Evolutionary conservation across 2,888 invertebrate genomes (phyloP), one percentile per base, ranked within the genome.

Genomic region (Tupiocoris notatus): DNA sequence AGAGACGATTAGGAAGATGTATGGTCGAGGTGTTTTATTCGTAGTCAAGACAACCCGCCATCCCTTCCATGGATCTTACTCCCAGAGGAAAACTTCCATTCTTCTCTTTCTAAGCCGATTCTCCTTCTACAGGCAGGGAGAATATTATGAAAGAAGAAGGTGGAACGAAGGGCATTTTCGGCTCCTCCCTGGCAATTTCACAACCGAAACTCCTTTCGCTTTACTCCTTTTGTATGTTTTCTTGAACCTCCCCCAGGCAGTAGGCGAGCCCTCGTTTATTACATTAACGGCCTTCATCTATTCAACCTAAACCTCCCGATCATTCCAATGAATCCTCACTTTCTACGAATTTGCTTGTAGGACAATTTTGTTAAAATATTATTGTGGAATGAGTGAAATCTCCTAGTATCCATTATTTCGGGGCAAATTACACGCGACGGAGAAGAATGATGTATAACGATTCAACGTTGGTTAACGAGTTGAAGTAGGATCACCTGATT

Each of bases 21-120:
- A 78, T 78, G 71, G 78, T 63, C 54, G 67, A 79, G 79, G 79
- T 77, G 79, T 77, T 76, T 78, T 77, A 77, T 77, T 68, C 76
- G 76, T 76, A 76, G 76, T 76, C 76, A 76, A 76, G 73, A 74
- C 77, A 57, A 78, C 73, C 78, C 63, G 74, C 71, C 64, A 58
- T 58, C 54, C 61, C 64, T 56, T 2, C 64, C 21, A 17, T n/a
- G 6, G 16, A 9, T 63, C 18, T 17, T 9, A 18, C 18, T 18
- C 9, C 63, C 65, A 24, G 39, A 12, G 65, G 65, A 65, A 39
- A 65, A 65, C 24, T 25, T 59, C 58, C 59, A 54, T 73, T 63
- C 39, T 25, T 73, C 23, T 62, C 73, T 62, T 18, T 71, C n/a
- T 20, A 9, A 3, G 25, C 9, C 1, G 61, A 3, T 6, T 20